Evolutionary conservation across 2,888 invertebrate species (phyloP).

Genomic region (Drosophila prolongata): DNA sequence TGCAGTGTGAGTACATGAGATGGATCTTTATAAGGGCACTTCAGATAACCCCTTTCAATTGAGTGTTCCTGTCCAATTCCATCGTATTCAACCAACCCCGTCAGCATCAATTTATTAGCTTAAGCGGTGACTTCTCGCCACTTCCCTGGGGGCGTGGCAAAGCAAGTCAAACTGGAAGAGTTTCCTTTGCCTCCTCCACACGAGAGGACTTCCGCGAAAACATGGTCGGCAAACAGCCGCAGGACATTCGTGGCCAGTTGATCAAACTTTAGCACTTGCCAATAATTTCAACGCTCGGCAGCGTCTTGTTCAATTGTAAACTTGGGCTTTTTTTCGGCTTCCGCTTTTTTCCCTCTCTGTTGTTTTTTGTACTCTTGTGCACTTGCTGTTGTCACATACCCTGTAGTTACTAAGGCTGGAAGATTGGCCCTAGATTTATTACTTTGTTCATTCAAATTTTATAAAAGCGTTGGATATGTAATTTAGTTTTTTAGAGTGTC

Average conservation of each 20-base stretch:
- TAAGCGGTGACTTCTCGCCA: slow-evolving; percentile 40
- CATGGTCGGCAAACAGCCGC: slow-evolving; percentile 48
- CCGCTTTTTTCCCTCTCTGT: slow-evolving; percentile 4
- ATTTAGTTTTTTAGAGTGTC: no score
- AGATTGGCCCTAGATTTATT: no score
- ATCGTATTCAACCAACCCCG: neutral
- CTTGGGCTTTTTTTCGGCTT: slow-evolving; percentile 43
- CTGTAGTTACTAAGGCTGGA: no score
- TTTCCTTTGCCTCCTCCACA: slow-evolving; percentile 31
- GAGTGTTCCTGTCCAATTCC: slow-evolving; percentile 5
- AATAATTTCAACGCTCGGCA: slow-evolving; percentile 73
- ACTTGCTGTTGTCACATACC: neutral
- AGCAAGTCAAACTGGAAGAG: slow-evolving; percentile 58
- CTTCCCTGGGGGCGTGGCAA: slow-evolving; percentile 48
- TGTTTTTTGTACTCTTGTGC: slow-evolving; percentile 5
- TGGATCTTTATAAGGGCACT: slow-evolving; percentile 10
- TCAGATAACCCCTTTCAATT: slow-evolving; percentile 18
- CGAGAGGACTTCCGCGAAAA: slow-evolving; percentile 36
- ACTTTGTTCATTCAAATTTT: no score
- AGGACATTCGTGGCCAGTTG: slow-evolving; percentile 57
- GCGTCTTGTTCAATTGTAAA: slow-evolving; percentile 70
- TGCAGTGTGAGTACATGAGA: slow-evolving; percentile 81
- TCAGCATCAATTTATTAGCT: slow-evolving; percentile 50
- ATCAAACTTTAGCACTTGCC: slow-evolving; percentile 73
- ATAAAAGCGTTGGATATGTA: no score